Evolutionary conservation across 1,140 invertebrate species (phyloP), one percentile per base, ranked within the genome.

Genomic region (Nebria ingens): DNA sequence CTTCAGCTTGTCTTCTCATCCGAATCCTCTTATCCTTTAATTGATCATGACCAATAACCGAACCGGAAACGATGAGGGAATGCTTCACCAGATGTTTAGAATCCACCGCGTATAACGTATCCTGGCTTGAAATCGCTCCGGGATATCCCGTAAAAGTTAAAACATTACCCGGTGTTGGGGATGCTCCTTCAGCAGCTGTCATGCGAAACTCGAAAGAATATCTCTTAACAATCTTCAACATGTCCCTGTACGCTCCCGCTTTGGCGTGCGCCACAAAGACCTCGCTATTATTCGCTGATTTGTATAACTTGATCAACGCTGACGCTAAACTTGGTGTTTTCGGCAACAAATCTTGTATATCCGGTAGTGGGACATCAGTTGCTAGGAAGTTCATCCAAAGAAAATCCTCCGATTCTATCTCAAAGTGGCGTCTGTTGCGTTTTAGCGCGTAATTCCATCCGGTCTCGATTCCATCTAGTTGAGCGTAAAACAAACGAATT

Each of bases 91-190:
- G 0, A 58, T 51, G 38, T 60, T 72, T 12, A 83, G 71, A 2
- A 76, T 62, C 15, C 79, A 83, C 64, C 4, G 78, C 67, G 65
- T 94, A 95, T 68, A 87, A 93, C 63, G 96, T 93, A 69, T 97
- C 93, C 49, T 86, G 84, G 21, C 92, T 95, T 25, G 84, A 85
- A 1, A 97, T 64, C 0, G 85, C 79, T 13, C 89, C 93, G 0
- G 93, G 92, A 70, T 95, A 97, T 0, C 91, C 88, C 1, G 91
- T 88, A 71, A 94, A 91, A 6, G 82, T 79, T 54, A 91, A 79
- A 4, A 80, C 77, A 2, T 76, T 69, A 0, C 86, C 86, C 1
- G 87, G 82, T 19, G 87, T 81, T 1, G 73, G 62, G 6, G 73
- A 63, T 29, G 76, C 72, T 23, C 64, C 53, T 59, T 56, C 62